A percentile compares a stretch with the other conserved stretches of the same genome.
phyloP scores from a whole-genome alignment of 1,140 invertebrate species.

The Bombus huntii region DNA sequence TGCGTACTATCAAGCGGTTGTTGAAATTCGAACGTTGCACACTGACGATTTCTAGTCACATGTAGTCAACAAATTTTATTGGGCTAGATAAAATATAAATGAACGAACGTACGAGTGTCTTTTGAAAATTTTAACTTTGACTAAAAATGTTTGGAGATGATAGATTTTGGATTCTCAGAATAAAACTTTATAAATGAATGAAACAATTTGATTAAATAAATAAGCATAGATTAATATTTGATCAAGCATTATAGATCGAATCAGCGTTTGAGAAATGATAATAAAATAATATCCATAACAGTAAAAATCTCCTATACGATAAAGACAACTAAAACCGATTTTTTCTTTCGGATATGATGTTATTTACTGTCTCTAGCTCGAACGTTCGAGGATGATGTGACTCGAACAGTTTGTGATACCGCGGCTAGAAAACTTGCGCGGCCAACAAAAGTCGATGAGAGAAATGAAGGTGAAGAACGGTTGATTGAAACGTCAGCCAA shows the following conservation, averaged over 20 bases:
- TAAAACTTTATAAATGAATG: no score
- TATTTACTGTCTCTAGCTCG: conserved; percentile 13
- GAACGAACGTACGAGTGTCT: no score
- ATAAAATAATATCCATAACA: not conserved
- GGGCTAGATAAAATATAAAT: no score
- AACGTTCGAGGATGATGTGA: not conserved
- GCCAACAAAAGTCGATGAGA: conserved; percentile 63
- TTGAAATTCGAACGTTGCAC: no score
- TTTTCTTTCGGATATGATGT: not conserved
- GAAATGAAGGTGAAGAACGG: conserved; percentile 54
- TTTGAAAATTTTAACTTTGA: no score
- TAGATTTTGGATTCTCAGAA: no score
- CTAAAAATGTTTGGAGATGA: no score
- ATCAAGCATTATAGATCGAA: not conserved
- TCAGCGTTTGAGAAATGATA: not conserved
- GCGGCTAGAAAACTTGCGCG: conserved; percentile 30
- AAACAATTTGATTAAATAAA: not conserved
- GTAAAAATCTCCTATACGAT: not conserved
- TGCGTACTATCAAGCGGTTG: not conserved
- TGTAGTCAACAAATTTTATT: not conserved
- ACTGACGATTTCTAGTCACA: not conserved
- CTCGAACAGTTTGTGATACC: not conserved
- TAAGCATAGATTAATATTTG: no score
- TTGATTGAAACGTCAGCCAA: conserved; percentile 77
- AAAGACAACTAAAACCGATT: not conserved